Base-by-base conservation (phyloP, 2,888 invertebrate genomes). In the Hemaris fuciformis region DNA sequence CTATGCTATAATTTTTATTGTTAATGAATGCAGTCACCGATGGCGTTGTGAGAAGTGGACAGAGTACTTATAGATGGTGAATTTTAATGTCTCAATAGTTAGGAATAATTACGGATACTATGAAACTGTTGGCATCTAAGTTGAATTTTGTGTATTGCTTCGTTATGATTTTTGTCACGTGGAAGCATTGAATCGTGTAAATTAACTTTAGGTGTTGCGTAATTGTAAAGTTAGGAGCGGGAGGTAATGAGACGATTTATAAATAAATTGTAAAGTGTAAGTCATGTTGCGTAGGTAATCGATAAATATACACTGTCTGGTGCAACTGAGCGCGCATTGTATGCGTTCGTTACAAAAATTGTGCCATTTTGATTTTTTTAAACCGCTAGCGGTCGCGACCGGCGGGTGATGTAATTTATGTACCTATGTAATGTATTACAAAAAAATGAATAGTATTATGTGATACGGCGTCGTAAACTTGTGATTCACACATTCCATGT, bases 361-460 rank as follows among this genome's bases (percentile, higher is more conserved):
- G 90, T 91, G 90, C 90, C 90, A 90, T 91, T 85, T 80, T 79
- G 77, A 60, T 53, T 80, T 82, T n/a, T n/a, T 81, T 77, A 81
- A 79, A 72, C 74, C 77, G 84, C 83, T 82, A 80, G 74, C 78
- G 71, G 78, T 71, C 80, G 75, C 71, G 72, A 67, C 70, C 57
- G 62, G 62, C 43, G 63, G 22, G 41, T 56, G 25, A 18, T 59
- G 43, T 59, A 13, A 25, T 56, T 41, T 59, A 68, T 67, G 61
- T 68, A 65, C 62, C 65, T 73, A 67, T 62, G 61, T 66, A 62
- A 61, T 63, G 61, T 69, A 70, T 71, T 66, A 67, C 66, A 66
- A 66, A 69, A 57, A 58, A 46, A 69, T 64, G n/a, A 62, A 61
- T 67, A 57, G 58, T 46, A 63, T 58, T 64, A 64, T 70, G 68